Percentiles rank a stretch among this genome's conserved stretches.
These are phyloP conservation scores for Amphimallon solstitiale DNA, from an alignment of 2,888 invertebrate genomes.

Conservation along the genomic window DNA sequence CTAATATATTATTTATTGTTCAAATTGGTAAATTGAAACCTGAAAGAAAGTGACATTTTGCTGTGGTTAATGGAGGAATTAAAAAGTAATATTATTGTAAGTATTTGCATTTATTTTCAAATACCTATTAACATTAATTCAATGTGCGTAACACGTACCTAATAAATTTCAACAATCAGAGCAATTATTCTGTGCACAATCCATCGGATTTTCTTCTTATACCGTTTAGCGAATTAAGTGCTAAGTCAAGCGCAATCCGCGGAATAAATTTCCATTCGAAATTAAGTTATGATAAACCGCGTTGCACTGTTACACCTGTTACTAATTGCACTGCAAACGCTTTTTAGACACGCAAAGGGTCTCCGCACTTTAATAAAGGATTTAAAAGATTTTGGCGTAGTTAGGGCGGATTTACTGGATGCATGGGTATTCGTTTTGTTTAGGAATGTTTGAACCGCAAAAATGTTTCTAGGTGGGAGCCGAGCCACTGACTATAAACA, in stretches of 20 bases:
- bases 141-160: too few species aligned
- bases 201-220: conserved; percentile 15
- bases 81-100: too few species aligned
- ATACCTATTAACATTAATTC: too few species aligned
- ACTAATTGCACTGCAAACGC: conserved; percentile 11
- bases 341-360: conserved; percentile 3
- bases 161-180: too few species aligned
- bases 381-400: conserved; percentile 17
- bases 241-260: conserved; percentile 18
- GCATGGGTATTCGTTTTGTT: conserved; percentile 7
- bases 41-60: too few species aligned
- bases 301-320: conserved; percentile 18
- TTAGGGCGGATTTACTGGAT: background rate
- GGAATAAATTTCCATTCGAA: conserved; percentile 18
- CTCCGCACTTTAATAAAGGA: conserved; percentile 10
- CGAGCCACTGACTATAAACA: too few species aligned
- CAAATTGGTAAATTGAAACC: too few species aligned
- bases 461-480: too few species aligned
- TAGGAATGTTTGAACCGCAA: background rate
- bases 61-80: too few species aligned
- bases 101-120: too few species aligned
- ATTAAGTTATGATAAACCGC: conserved; percentile 27
- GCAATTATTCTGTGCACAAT: background rate
- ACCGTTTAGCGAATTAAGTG: conserved; percentile 11
- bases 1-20: too few species aligned